phyloP scores from a whole-genome alignment of 1,140 invertebrate genomes.

The Oryctes rhinoceros region DNA sequence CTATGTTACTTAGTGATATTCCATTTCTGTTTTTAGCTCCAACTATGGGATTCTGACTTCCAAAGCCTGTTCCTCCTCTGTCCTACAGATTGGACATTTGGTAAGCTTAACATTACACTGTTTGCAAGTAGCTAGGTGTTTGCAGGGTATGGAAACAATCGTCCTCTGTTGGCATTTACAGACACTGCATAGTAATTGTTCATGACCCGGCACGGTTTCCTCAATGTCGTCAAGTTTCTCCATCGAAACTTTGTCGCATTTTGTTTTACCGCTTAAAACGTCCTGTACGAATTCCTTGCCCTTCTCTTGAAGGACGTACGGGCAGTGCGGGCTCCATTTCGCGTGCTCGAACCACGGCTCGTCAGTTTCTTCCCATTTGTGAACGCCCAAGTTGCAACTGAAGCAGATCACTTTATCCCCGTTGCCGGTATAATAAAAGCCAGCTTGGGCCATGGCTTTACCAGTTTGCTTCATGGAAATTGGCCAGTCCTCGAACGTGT shows the following conservation, averaged over 20 bases:
- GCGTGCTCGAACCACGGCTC: slow-evolving; percentile 87
- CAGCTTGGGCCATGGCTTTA: slow-evolving; percentile 69
- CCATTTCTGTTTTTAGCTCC: neutral
- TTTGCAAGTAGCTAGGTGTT: slow-evolving; percentile 80
- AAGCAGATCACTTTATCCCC: slow-evolving; percentile 71
- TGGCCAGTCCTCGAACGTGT: slow-evolving; percentile 77
- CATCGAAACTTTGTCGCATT: neutral
- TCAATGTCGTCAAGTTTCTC: neutral
- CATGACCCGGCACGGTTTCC: slow-evolving; percentile 57
- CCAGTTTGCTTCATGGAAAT: slow-evolving; percentile 66
- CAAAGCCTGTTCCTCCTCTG: neutral
- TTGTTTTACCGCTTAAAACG: neutral
- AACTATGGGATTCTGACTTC: slow-evolving; percentile 14
- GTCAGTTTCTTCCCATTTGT: slow-evolving; percentile 72
- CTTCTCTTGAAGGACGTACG: slow-evolving; percentile 75
- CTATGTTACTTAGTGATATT: too few species aligned
- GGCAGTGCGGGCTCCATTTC: slow-evolving; percentile 79
- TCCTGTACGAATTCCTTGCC: slow-evolving; percentile 67
- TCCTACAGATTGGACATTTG: slow-evolving; percentile 81
- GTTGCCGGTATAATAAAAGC: slow-evolving; percentile 74
- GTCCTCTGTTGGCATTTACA: slow-evolving; percentile 80
- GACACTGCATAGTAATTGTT: slow-evolving; percentile 72
- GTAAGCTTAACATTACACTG: slow-evolving; percentile 78
- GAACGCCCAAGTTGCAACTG: slow-evolving; percentile 70
- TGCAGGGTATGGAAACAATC: slow-evolving; percentile 84